A percentile compares a stretch with the other conserved stretches of the same genome.
Evolutionary conservation across 2,888 invertebrate genomes (phyloP).

Genomic region (Corbicula japonica): DNA sequence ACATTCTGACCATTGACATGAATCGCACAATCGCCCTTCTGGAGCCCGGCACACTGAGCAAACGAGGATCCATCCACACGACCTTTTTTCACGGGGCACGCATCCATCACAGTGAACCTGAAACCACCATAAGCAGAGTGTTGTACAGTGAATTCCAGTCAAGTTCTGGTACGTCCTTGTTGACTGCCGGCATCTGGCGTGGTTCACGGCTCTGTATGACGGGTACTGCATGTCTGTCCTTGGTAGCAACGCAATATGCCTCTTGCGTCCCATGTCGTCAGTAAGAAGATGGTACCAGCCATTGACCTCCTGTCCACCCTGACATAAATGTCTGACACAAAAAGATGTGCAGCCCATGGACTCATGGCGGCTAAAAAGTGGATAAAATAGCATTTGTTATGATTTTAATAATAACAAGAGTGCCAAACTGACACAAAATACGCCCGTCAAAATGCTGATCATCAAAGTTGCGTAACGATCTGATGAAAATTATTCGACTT

Average conservation of each 20-base stretch:
- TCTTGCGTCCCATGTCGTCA: slow-evolving; percentile 89
- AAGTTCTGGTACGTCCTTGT: slow-evolving; percentile 49
- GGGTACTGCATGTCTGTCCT: slow-evolving; percentile 42
- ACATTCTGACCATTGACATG: slow-evolving; percentile 84
- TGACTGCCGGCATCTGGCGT: slow-evolving; percentile 42
- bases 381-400: no score
- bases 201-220: slow-evolving; percentile 30
- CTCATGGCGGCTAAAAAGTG: slow-evolving; percentile 92
- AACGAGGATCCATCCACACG: slow-evolving; percentile 81
- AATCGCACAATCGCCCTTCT: slow-evolving; percentile 80
- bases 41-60: slow-evolving; percentile 79
- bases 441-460: no score
- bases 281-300: slow-evolving; percentile 92
- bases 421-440: no score
- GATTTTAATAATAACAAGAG: no score
- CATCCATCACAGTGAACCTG: slow-evolving; percentile 83
- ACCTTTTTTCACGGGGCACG: slow-evolving; percentile 82
- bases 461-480: no score
- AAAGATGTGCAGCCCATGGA: slow-evolving; percentile 97
- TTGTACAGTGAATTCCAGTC: slow-evolving; percentile 66
- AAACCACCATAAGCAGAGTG: slow-evolving; percentile 77
- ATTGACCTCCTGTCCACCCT: slow-evolving; percentile 88
- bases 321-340: slow-evolving; percentile 92
- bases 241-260: slow-evolving; percentile 84
- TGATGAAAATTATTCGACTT: no score